Conservation (phyloP, 2,888 invertebrate genomes). For the Spilosoma lubricipeda region DNA sequence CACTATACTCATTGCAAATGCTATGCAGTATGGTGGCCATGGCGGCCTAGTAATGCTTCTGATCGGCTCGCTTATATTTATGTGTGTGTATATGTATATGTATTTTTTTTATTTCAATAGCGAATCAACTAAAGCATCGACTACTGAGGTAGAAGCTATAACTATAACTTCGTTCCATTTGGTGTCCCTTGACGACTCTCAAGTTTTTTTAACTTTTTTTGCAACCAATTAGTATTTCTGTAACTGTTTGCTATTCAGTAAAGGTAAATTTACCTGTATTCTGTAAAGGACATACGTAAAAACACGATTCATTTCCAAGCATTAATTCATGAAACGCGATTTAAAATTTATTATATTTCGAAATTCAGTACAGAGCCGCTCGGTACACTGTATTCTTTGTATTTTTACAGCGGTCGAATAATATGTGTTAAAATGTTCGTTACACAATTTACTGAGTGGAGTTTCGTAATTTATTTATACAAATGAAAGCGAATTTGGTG, state of each 20-base stretch:
- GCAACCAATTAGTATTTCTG: neutral
- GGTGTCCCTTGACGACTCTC: too few relatives aligned
- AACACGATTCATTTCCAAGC: neutral
- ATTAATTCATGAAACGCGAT: constrained; percentile 9
- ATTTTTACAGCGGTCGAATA: constrained; percentile 2
- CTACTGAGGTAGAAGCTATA: too few relatives aligned
- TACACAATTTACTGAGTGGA: neutral
- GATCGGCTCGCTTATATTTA: too few relatives aligned
- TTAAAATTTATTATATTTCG: constrained; percentile 5
- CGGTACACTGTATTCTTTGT: neutral
- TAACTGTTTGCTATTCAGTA: neutral
- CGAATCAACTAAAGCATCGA: too few relatives aligned
- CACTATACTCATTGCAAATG: too few relatives aligned
- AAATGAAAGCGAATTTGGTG: neutral
- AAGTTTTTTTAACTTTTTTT: neutral
- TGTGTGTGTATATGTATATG: too few relatives aligned
- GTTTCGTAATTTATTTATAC: neutral
- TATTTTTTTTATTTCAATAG: too few relatives aligned
- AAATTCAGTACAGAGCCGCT: neutral
- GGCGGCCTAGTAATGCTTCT: too few relatives aligned
- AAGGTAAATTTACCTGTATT: neutral
- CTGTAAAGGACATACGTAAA: neutral
- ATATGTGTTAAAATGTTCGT: neutral
- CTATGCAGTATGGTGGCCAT: too few relatives aligned
- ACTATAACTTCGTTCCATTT: too few relatives aligned